A percentile compares a stretch with the other conserved stretches of the same genome.
Evolutionary conservation across 2,888 invertebrate genomes (phyloP).

Genomic region (Dicranocentrus wangi): DNA sequence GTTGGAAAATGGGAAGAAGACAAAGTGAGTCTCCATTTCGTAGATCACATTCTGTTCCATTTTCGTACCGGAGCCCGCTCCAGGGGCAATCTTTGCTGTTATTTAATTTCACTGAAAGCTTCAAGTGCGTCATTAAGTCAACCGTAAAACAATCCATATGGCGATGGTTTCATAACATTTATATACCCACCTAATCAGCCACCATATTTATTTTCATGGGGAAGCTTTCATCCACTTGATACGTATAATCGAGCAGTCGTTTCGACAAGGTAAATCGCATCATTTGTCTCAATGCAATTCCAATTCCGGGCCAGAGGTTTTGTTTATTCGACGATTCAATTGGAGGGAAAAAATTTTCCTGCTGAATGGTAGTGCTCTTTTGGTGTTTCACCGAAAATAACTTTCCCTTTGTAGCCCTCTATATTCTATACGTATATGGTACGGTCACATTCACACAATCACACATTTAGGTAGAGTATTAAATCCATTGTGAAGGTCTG

Average conservation of each 20-base stretch:
- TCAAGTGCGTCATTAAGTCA: constrained; percentile 12
- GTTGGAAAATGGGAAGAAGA: too few relatives aligned
- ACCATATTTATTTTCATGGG: not conserved
- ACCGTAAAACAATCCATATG: not conserved
- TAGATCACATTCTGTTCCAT: too few relatives aligned
- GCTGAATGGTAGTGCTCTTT: too few relatives aligned
- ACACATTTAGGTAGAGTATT: too few relatives aligned
- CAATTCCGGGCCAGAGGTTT: not conserved
- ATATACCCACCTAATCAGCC: not conserved
- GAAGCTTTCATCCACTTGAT: not conserved
- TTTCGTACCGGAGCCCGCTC: too few relatives aligned
- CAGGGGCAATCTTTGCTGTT: constrained; percentile 41
- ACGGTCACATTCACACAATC: too few relatives aligned
- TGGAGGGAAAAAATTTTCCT: constrained; percentile 6
- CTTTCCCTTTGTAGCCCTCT: too few relatives aligned
- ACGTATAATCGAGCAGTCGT: not conserved
- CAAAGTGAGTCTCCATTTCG: too few relatives aligned
- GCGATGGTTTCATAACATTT: not conserved
- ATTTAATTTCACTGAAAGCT: constrained; percentile 54
- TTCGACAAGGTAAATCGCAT: not conserved
- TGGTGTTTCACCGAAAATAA: too few relatives aligned
- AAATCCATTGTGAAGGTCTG: not conserved
- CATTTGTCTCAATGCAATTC: constrained; percentile 14
- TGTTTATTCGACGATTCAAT: constrained; percentile 34
- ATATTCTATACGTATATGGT: too few relatives aligned